phyloP scores from a whole-genome alignment of 2,113 vertebrate species.

The Poicephalus gulielmi region DNA sequence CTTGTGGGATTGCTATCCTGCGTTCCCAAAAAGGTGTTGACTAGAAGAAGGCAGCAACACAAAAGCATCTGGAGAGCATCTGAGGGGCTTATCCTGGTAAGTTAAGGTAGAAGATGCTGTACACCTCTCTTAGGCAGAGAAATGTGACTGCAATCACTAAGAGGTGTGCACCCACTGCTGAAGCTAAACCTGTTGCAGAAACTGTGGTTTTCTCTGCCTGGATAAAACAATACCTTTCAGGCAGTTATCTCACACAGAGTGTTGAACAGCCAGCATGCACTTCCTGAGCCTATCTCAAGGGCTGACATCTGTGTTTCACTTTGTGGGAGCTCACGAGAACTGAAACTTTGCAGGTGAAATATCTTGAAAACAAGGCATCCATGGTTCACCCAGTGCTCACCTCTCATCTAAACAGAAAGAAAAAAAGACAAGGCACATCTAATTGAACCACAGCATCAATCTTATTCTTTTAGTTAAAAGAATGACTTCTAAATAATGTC shows the following conservation, averaged over 20 bases:
- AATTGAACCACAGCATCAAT: not conserved
- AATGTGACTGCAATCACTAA: not conserved
- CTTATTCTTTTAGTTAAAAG: not conserved
- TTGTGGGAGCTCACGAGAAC: not conserved
- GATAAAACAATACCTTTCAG: not conserved
- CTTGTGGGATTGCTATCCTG: not conserved
- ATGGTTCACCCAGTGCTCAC: not conserved
- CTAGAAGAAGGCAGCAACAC: not conserved
- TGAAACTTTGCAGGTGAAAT: not conserved
- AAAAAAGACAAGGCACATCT: not conserved
- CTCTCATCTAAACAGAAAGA: not conserved
- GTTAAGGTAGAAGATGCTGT: accelerated
- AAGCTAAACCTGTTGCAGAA: not conserved
- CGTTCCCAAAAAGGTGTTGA: not conserved
- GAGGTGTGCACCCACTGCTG: not conserved
- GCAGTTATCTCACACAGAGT: not conserved
- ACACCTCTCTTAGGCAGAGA: not conserved
- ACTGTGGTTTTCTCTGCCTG: not conserved
- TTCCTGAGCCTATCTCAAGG: not conserved
- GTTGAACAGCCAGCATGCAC: not conserved
- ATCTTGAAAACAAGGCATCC: not conserved
- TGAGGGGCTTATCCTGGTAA: not conserved
- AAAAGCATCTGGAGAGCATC: not conserved
- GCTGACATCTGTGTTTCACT: not conserved
- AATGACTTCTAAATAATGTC: not conserved